These are phyloP conservation scores for Apotomis turbidana DNA, from an alignment of 2,888 invertebrate genomes.

Conservation along the genomic window DNA sequence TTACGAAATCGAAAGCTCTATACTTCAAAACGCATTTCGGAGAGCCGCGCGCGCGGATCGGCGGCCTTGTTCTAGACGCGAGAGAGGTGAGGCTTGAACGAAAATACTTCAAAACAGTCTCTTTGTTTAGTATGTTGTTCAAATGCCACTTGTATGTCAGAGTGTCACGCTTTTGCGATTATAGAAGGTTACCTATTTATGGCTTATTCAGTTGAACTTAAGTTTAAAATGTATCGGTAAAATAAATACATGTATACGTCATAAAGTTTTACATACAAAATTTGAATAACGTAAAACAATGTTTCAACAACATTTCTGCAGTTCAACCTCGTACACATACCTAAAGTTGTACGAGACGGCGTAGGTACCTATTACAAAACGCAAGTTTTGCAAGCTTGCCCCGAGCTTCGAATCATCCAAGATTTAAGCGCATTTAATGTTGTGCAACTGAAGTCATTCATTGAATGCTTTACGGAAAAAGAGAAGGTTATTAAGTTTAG, in stretches of 20 bases:
- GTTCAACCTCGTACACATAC: background rate
- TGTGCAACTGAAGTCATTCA: conserved; percentile 41
- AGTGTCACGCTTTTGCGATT: conserved; percentile 58
- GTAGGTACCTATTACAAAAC: conserved; percentile 44
- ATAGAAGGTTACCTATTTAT: conserved; percentile 40
- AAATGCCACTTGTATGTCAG: conserved; percentile 71
- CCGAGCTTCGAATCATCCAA: conserved; percentile 45
- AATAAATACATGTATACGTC: too few species aligned
- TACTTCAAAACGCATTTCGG: conserved; percentile 21
- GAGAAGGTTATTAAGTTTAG: background rate
- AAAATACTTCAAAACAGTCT: conserved; percentile 63
- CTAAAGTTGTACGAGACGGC: conserved; percentile 6
- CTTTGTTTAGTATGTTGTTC: conserved; percentile 64
- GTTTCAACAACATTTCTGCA: too few species aligned
- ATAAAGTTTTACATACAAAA: too few species aligned
- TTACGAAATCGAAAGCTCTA: conserved; percentile 28
- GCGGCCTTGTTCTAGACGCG: conserved; percentile 58
- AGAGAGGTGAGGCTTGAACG: conserved; percentile 60
- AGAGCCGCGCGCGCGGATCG: conserved; percentile 47
- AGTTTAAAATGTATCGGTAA: background rate
- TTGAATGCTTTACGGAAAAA: conserved; percentile 34
- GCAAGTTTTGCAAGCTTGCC: conserved; percentile 47
- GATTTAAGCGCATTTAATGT: conserved; percentile 39
- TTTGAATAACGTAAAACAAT: background rate
- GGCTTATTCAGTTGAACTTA: conserved; percentile 5